Evolutionary conservation across 2,797 vertebrate genomes (phyloP).

Genomic region (Silurus aristotelis): DNA sequence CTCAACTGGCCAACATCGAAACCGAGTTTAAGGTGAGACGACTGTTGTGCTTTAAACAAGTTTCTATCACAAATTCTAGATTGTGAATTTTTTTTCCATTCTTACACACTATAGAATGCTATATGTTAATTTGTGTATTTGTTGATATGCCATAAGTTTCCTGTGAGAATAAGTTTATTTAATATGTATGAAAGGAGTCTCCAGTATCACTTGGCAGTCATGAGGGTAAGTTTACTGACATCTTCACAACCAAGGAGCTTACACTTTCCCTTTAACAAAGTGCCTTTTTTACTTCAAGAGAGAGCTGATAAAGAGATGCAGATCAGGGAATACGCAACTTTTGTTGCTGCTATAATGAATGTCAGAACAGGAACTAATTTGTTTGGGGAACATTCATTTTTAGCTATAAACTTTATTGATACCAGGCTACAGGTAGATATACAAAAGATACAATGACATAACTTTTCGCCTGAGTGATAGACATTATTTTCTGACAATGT

Average conservation of each 20-base stretch:
- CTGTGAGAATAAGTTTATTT: not conserved
- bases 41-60: not conserved
- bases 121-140: not conserved
- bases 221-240: not conserved
- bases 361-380: not conserved
- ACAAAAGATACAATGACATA: not conserved
- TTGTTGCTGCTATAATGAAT: not conserved
- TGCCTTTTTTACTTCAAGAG: not conserved
- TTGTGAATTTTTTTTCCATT: not conserved
- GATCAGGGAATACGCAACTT: not conserved
- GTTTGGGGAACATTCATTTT: not conserved
- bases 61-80: not conserved
- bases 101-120: not conserved
- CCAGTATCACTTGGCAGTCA: not conserved
- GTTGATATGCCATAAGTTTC: not conserved
- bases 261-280: not conserved
- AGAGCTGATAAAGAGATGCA: not conserved
- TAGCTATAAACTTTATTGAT: not conserved
- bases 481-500: not conserved
- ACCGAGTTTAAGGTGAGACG: conserved; percentile 85
- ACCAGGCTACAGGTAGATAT: not conserved
- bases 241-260: not conserved
- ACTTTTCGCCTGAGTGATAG: not conserved
- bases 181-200: not conserved
- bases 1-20: conserved; percentile 84